Evolutionary conservation across 2,797 vertebrate species (phyloP).

Genomic region (Pitangus sulphuratus): DNA sequence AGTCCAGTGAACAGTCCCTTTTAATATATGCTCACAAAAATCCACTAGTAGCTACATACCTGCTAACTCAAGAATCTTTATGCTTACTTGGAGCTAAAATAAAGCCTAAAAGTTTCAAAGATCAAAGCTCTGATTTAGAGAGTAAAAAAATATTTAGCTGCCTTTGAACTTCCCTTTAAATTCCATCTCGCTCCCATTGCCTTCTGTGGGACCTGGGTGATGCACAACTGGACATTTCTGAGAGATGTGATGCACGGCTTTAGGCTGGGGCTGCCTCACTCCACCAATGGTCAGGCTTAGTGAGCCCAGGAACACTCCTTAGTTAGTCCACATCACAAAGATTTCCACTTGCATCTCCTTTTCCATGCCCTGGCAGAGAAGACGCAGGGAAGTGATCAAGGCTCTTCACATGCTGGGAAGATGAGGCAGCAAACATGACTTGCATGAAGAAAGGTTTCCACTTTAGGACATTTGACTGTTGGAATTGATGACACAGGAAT

Average conservation of each 20-base stretch:
- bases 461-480: no score
- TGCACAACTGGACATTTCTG: neutral
- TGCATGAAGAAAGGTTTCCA: neutral
- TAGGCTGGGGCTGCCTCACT: neutral
- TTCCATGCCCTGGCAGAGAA: neutral
- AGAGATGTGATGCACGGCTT: neutral
- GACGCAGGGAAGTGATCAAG: neutral
- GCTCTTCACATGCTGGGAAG: neutral
- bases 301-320: fast-evolving
- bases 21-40: neutral
- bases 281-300: neutral
- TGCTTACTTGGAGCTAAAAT: neutral
- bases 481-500: neutral
- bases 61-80: neutral
- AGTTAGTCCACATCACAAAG: neutral
- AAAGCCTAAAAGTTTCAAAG: neutral
- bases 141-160: neutral
- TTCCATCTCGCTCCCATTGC: neutral
- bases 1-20: neutral
- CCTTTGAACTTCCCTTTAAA: neutral
- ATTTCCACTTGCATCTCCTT: neutral
- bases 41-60: neutral
- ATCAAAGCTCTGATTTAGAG: neutral
- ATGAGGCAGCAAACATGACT: neutral
- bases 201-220: neutral